A percentile compares a stretch with the other conserved stretches of the same genome.
phyloP scores from a whole-genome alignment of 2,113 vertebrate species.

The Penelope pileata region DNA sequence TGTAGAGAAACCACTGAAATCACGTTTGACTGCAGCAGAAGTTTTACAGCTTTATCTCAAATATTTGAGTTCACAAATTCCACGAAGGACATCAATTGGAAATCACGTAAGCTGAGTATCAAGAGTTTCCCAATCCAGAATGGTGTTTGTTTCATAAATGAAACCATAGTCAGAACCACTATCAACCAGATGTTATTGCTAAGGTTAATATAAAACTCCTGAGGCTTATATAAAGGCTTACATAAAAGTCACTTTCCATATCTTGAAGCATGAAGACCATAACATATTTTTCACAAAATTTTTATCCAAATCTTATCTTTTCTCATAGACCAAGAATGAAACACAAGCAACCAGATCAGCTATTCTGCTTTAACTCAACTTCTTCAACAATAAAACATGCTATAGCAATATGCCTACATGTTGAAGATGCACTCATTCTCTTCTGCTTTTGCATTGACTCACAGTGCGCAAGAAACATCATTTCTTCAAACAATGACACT shows the following conservation, averaged over 20 bases:
- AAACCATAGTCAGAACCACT: neutral
- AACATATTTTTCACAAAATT: neutral
- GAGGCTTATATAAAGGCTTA: neutral
- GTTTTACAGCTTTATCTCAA: neutral
- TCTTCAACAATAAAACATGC: neutral
- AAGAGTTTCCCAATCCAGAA: neutral
- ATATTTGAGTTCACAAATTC: neutral
- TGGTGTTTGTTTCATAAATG: neutral
- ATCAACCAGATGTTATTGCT: neutral
- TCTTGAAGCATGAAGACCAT: neutral
- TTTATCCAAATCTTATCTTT: neutral
- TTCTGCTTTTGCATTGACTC: neutral
- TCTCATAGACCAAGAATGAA: neutral
- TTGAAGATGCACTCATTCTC: neutral
- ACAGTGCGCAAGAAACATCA: neutral
- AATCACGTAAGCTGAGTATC: neutral
- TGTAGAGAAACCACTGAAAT: neutral
- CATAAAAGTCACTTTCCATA: neutral
- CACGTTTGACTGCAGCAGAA: neutral
- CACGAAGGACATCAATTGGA: neutral
- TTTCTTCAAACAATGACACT: neutral
- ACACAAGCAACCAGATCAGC: neutral
- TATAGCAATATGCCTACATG: neutral
- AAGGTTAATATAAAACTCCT: neutral
- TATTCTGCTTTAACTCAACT: neutral